Conservation (phyloP, 2,888 invertebrate genomes). For the Emesis furor region DNA sequence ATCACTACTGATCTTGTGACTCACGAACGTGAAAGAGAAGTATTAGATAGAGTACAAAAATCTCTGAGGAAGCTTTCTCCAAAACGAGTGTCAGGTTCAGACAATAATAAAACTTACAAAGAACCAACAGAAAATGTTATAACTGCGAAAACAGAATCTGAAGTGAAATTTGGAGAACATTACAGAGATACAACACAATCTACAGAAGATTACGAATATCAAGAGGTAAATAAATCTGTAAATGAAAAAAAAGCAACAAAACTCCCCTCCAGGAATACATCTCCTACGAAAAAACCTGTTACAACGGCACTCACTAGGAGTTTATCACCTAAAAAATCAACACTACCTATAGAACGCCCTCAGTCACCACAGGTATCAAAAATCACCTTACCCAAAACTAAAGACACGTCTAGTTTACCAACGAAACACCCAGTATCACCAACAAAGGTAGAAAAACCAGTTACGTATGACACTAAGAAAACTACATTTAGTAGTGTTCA, state of each 20-base stretch:
- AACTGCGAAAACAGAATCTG: background rate
- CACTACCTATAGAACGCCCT: constrained; percentile 81
- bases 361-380: constrained; percentile 86
- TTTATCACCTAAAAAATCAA: constrained; percentile 85
- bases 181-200: background rate
- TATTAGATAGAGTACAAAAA: constrained; percentile 85
- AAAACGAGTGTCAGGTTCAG: background rate
- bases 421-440: constrained; percentile 82
- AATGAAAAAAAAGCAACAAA: constrained; percentile 74
- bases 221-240: background rate
- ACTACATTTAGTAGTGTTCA: constrained; percentile 80
- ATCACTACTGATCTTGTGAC: constrained; percentile 51
- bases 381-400: constrained; percentile 82
- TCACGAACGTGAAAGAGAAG: constrained; percentile 84
- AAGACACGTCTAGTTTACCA: constrained; percentile 81
- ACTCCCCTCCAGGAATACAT: constrained; percentile 82
- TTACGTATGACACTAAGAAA: constrained; percentile 82
- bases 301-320: constrained; percentile 82
- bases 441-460: constrained; percentile 82
- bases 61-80: constrained; percentile 87
- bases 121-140: constrained; percentile 64
- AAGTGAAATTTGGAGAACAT: background rate
- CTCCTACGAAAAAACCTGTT: constrained; percentile 84
- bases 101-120: background rate
- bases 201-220: background rate